Evolutionary conservation across 2,113 vertebrate genomes (phyloP).

Genomic region (Synchiropus splendidus): DNA sequence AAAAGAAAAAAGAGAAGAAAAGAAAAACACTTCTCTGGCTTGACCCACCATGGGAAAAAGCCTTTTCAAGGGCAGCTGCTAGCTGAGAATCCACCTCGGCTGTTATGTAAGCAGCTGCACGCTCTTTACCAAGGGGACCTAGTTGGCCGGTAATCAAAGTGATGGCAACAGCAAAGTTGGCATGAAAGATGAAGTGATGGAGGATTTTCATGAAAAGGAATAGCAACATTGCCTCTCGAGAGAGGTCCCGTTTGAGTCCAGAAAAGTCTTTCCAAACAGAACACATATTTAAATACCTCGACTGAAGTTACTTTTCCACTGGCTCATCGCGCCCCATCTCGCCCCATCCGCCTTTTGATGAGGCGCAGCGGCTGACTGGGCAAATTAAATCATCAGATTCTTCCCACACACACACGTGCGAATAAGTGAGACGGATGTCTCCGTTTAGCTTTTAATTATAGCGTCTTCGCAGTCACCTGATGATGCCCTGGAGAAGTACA

Average conservation of each 20-base stretch:
- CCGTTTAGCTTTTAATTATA: slow-evolving; percentile 54
- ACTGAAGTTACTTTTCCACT: neutral
- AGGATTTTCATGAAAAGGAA: slow-evolving; percentile 8
- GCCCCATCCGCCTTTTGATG: slow-evolving; percentile 4
- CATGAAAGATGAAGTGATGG: slow-evolving; percentile 8
- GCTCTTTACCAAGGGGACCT: slow-evolving; percentile 10
- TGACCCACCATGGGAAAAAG: slow-evolving; percentile 56
- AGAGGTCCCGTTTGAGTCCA: slow-evolving; percentile 11
- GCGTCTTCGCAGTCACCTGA: slow-evolving; percentile 41
- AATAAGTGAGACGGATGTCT: slow-evolving; percentile 37
- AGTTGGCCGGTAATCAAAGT: slow-evolving; percentile 17
- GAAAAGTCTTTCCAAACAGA: slow-evolving; percentile 1
- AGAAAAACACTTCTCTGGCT: slow-evolving; percentile 28
- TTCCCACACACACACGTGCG: slow-evolving; percentile 4
- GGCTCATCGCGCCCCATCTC: neutral
- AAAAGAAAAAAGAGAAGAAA: neutral
- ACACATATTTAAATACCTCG: no score
- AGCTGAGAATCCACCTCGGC: slow-evolving; percentile 36
- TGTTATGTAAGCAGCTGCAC: slow-evolving; percentile 39
- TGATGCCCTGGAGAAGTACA: slow-evolving; percentile 19
- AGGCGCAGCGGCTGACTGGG: slow-evolving; percentile 13
- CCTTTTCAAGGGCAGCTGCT: slow-evolving; percentile 21
- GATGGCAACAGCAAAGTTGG: slow-evolving; percentile 21
- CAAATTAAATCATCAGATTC: slow-evolving; percentile 35
- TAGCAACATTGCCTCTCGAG: slow-evolving; percentile 21